Evolutionary conservation across 1,140 invertebrate genomes (phyloP), one percentile per base, ranked within the genome.

Genomic region (Neotoxoptera formosana): DNA sequence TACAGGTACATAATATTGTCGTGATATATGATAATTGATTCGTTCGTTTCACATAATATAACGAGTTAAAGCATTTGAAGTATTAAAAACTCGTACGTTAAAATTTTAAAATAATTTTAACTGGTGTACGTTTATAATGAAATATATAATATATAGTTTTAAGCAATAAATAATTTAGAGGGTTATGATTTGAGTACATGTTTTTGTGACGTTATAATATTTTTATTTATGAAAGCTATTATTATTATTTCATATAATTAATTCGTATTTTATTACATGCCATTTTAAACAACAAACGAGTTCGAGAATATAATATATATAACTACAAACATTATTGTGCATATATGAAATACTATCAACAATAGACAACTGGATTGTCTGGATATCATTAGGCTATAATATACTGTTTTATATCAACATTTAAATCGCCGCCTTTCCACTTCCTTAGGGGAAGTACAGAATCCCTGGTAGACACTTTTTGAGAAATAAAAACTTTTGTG

Each of bases 151-250:
- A 34, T 60, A 76, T 56, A 30, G 20, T 41, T 84, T 45, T 11
- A 84, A 84, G 2, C 21, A 84, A 84, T 84, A 41, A 84, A 23
- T 41, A 84, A 84, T 23, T 67, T 84, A 41, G 23, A 84, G 36
- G 81, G 81, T 84, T 67, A 25, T 84, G 81, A 45, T 84, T 84
- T 84, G 34, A 84, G 81, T 84, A 84, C 81, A 84, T 84, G 34
- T 84, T 67, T 67, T 67, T 84, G 34, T 84, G 81, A 84, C 34
- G 81, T 84, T 41, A 25, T 9, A 41, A 45, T 84, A 84, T 81
- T n/a, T 81, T 84, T 84, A 36, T 84, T 84, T 41, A 84, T 84
- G 81, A 23, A 84, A 84, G 81, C 36, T 84, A 81, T 34, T 23
- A 84, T 34, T 23, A 84, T 84, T 1, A 21, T 84, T 41, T 41